Conservation (phyloP, 2,113 vertebrate species). For the Myotis davidii region DNA sequence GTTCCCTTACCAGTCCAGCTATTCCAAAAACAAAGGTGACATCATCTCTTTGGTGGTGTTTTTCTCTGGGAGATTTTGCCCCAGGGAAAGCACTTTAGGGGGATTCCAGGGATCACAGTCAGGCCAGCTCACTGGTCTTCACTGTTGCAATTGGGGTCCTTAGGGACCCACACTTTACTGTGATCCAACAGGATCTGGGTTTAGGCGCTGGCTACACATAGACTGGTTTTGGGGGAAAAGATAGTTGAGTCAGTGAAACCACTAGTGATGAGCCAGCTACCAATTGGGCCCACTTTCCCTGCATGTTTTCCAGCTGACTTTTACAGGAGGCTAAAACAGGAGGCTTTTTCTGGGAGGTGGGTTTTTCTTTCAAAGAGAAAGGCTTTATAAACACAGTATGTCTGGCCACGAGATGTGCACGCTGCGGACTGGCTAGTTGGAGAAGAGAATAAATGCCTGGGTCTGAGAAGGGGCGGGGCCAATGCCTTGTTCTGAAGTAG, state of each 20-base stretch:
- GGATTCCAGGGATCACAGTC: slow-evolving; percentile 73
- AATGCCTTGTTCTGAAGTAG: neutral
- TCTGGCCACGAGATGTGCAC: neutral
- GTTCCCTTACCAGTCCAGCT: slow-evolving; percentile 23
- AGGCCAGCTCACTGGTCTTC: slow-evolving; percentile 51
- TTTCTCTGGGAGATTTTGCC: slow-evolving; percentile 68
- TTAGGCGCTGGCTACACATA: neutral
- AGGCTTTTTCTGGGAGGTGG: neutral
- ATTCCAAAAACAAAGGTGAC: slow-evolving; percentile 54
- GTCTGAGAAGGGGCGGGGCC: neutral
- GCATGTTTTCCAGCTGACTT: slow-evolving; percentile 10
- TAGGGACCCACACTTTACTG: slow-evolving; percentile 19
- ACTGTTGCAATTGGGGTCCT: slow-evolving; percentile 13
- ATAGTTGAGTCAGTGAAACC: neutral
- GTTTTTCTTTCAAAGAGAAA: neutral
- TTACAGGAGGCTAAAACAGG: neutral
- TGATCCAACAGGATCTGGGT: neutral
- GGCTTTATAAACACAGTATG: neutral
- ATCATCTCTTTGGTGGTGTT: slow-evolving; percentile 58
- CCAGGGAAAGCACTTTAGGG: slow-evolving; percentile 67
- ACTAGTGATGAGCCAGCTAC: neutral
- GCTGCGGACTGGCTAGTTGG: neutral
- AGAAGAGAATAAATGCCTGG: neutral
- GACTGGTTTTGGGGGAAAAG: neutral
- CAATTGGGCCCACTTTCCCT: neutral